Evolutionary conservation across 2,797 vertebrate genomes (phyloP).

Genomic region (Alectoris magna): DNA sequence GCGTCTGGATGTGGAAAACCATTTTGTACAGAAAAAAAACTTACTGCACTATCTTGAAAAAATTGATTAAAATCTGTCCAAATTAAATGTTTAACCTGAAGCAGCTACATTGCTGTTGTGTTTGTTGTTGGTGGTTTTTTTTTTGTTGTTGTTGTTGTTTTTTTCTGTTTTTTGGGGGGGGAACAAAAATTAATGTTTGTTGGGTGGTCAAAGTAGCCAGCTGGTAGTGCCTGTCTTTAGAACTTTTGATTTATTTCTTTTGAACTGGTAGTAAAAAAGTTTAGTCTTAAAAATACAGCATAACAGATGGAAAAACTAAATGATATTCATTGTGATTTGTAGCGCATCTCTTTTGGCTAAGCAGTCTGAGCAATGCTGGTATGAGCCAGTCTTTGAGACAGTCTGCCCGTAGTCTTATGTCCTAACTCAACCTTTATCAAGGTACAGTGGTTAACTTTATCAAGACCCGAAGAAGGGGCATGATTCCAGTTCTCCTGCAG

Average conservation of each 20-base stretch:
- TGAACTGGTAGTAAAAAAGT: background rate
- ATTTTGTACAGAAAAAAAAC: background rate
- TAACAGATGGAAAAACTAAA: background rate
- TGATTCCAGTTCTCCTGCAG: background rate
- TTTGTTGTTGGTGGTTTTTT: background rate
- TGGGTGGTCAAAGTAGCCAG: background rate
- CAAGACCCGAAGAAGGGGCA: background rate
- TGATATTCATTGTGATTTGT: background rate
- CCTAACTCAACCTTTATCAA: background rate
- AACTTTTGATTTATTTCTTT: background rate
- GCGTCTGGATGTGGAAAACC: background rate
- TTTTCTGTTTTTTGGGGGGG: no score
- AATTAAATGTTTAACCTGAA: background rate
- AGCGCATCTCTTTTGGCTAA: background rate
- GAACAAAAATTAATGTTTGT: background rate
- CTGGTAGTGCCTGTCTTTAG: background rate
- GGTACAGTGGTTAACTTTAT: background rate
- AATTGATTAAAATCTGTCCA: background rate
- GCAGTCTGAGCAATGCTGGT: background rate
- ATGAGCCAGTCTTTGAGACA: background rate
- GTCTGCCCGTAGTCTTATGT: background rate
- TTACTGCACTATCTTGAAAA: background rate
- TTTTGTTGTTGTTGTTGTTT: background rate
- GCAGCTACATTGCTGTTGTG: background rate
- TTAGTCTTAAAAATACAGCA: constrained; percentile 1